phyloP scores from a whole-genome alignment of 2,888 invertebrate species.

The Pandemis corylana region DNA sequence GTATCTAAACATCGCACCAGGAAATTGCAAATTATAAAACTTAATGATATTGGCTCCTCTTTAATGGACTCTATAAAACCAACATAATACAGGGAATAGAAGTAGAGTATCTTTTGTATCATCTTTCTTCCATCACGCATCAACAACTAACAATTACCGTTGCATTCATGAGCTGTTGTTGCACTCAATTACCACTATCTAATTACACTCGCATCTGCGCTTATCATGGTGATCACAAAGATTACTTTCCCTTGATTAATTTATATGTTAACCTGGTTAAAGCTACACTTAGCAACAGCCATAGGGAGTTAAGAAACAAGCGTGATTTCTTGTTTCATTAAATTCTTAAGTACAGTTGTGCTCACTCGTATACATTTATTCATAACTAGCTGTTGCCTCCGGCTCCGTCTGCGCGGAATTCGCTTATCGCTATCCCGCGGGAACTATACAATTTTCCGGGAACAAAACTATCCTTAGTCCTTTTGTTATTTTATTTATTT shows the following conservation, averaged over 20 bases:
- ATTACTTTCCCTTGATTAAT: constrained; percentile 15
- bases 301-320: constrained; percentile 14
- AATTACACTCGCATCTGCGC: not conserved
- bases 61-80: too few species aligned
- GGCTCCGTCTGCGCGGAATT: too few species aligned
- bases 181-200: constrained; percentile 10
- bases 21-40: too few species aligned
- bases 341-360: not conserved
- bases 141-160: constrained; percentile 28
- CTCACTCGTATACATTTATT: not conserved
- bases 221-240: not conserved
- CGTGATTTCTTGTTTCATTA: constrained; percentile 30
- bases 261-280: not conserved
- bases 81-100: too few species aligned
- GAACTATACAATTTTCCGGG: too few species aligned
- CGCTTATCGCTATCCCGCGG: too few species aligned
- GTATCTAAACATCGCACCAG: too few species aligned
- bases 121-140: constrained; percentile 22
- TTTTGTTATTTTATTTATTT: too few species aligned
- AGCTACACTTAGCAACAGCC: constrained; percentile 29
- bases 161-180: constrained; percentile 25
- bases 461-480: too few species aligned
- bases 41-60: too few species aligned
- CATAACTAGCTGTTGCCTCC: too few species aligned
- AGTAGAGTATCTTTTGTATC: constrained; percentile 7